These are phyloP conservation scores for Heliornis fulica DNA, from an alignment of 2,113 vertebrate species.

Conservation along the genomic window DNA sequence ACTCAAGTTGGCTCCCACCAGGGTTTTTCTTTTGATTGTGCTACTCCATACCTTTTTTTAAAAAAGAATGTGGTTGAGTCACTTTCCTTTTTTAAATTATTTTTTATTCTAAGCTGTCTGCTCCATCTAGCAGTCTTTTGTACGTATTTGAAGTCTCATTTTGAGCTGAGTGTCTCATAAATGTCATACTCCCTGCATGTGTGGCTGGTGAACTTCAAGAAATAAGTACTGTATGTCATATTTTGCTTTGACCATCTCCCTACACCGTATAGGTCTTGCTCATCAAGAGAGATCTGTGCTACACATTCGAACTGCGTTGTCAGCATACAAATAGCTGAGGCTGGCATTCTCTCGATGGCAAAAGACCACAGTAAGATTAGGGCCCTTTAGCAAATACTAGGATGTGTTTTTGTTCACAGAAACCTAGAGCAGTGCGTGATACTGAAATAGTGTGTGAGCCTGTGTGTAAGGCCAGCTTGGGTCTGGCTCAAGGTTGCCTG, in stretches of 20 bases:
- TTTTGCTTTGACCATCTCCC: not conserved
- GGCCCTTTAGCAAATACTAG: not conserved
- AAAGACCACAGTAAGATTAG: not conserved
- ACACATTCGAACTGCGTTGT: not conserved
- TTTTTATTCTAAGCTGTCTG: not conserved
- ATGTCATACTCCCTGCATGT: not conserved
- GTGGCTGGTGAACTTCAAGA: not conserved
- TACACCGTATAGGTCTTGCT: rapidly evolving
- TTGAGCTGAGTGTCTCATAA: not conserved
- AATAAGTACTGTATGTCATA: not conserved
- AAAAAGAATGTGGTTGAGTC: not conserved
- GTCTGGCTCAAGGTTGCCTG: not conserved
- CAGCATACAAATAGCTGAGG: not conserved
- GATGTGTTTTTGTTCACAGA: not conserved
- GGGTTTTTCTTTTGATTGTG: not conserved
- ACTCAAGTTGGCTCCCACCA: not conserved
- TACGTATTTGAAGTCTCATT: not conserved
- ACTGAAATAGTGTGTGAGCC: not conserved
- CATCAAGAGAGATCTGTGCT: not conserved
- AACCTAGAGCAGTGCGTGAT: not conserved
- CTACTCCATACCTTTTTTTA: too few species aligned
- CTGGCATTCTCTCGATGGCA: not conserved
- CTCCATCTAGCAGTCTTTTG: not conserved
- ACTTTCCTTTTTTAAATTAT: too few species aligned
- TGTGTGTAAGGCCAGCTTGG: not conserved